Evolutionary conservation across 2,888 invertebrate genomes (phyloP).

Genomic region (Drosophila barbarae): DNA sequence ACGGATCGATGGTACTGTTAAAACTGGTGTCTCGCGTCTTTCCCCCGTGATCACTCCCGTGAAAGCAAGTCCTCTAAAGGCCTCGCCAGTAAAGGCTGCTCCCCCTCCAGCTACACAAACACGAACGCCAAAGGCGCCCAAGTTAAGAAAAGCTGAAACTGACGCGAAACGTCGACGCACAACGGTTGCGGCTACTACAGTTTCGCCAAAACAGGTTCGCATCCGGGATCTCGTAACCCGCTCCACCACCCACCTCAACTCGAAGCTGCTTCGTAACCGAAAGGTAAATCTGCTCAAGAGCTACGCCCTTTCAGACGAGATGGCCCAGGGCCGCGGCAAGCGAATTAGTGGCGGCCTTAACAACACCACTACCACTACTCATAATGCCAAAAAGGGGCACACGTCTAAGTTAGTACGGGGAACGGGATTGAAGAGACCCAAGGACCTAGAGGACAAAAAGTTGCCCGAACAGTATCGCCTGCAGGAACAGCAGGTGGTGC

Average conservation of each 20-base stretch:
- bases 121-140: not conserved
- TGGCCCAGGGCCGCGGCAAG: slow-evolving; percentile 33
- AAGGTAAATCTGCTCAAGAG: slow-evolving; percentile 66
- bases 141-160: not conserved
- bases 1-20: not conserved
- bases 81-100: not conserved
- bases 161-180: slow-evolving; percentile 47
- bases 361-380: slow-evolving; percentile 40
- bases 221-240: slow-evolving; percentile 63
- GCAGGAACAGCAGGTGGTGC: slow-evolving; percentile 20
- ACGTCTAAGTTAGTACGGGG: slow-evolving; percentile 15
- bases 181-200: not conserved
- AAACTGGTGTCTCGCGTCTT: not conserved
- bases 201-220: slow-evolving; percentile 3
- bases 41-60: not conserved
- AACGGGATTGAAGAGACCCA: slow-evolving; percentile 14
- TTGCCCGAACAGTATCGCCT: slow-evolving; percentile 25
- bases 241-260: slow-evolving; percentile 58
- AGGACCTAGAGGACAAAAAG: not conserved
- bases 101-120: not conserved
- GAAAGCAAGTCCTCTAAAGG: not conserved
- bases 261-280: slow-evolving; percentile 72
- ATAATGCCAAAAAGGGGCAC: slow-evolving; percentile 22
- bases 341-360: slow-evolving; percentile 51
- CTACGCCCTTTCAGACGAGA: slow-evolving; percentile 47